phyloP scores from a whole-genome alignment of 1,140 invertebrate genomes.

The Pemphigus obesinymphae region DNA sequence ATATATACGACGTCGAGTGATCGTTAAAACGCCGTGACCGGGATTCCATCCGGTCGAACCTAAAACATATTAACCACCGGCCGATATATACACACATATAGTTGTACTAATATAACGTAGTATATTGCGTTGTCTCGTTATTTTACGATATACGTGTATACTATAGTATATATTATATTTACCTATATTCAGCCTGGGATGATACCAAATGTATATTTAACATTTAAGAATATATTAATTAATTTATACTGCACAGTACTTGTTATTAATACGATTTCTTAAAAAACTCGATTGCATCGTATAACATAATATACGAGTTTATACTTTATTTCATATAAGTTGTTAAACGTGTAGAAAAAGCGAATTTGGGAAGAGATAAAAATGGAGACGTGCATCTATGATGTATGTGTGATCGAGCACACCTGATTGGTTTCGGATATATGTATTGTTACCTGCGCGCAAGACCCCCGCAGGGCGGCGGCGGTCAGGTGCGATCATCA shows the following conservation, averaged over 20 bases:
- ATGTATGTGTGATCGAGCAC: not conserved
- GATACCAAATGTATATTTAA: too few relatives aligned
- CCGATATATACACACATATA: not conserved
- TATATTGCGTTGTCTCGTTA: not conserved
- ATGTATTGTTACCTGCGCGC: constrained; percentile 1
- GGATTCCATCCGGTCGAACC: constrained; percentile 27
- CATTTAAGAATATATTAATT: too few relatives aligned
- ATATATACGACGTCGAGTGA: not conserved
- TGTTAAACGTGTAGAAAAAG: too few relatives aligned
- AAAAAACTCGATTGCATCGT: not conserved
- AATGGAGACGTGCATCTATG: too few relatives aligned
- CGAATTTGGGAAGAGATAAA: too few relatives aligned
- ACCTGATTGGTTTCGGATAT: constrained; percentile 4
- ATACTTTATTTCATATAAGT: too few relatives aligned
- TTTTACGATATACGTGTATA: not conserved
- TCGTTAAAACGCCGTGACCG: constrained; percentile 12
- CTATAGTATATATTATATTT: too few relatives aligned
- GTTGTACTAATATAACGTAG: not conserved
- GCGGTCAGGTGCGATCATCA: constrained; percentile 13
- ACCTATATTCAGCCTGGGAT: too few relatives aligned
- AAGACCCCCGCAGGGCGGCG: not conserved
- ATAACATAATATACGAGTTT: not conserved
- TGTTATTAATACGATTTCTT: too few relatives aligned
- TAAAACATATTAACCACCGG: not conserved
- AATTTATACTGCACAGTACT: too few relatives aligned